Evolutionary conservation across 2,797 vertebrate species (phyloP).

Genomic region (Danio choprae): DNA sequence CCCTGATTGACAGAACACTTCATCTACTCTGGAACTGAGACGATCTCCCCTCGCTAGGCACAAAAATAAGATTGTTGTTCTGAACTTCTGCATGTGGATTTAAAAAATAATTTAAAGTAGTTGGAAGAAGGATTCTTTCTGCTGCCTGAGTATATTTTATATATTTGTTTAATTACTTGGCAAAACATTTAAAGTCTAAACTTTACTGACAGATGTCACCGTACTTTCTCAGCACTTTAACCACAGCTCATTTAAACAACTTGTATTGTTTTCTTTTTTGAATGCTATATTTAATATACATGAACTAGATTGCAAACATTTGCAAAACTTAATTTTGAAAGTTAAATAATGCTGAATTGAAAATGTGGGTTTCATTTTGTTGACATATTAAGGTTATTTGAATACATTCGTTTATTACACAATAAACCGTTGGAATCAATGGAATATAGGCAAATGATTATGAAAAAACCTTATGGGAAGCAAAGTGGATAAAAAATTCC

Average conservation of each 20-base stretch:
- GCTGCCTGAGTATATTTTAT: neutral
- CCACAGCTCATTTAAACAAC: neutral
- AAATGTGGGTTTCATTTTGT: neutral
- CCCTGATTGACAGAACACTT: conserved; percentile 55
- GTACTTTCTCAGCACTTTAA: neutral
- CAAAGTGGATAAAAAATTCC: too few relatives aligned
- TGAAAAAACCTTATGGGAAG: too few relatives aligned
- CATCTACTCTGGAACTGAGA: conserved; percentile 44
- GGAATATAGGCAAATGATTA: too few relatives aligned
- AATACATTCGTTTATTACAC: neutral
- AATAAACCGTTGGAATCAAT: neutral
- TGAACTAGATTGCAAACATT: neutral
- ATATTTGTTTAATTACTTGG: neutral
- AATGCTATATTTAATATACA: neutral
- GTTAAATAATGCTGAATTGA: neutral
- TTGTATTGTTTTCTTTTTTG: neutral
- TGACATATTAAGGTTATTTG: neutral
- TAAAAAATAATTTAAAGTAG: conserved; percentile 39
- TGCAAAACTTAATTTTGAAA: neutral
- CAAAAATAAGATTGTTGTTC: conserved; percentile 35
- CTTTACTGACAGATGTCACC: too few relatives aligned
- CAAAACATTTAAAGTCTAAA: neutral
- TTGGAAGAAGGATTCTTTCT: neutral
- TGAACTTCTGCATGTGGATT: conserved; percentile 41
- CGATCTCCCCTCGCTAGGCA: neutral